Evolutionary conservation across 2,888 invertebrate species (phyloP).

Genomic region (Taphrorychus bicolor): DNA sequence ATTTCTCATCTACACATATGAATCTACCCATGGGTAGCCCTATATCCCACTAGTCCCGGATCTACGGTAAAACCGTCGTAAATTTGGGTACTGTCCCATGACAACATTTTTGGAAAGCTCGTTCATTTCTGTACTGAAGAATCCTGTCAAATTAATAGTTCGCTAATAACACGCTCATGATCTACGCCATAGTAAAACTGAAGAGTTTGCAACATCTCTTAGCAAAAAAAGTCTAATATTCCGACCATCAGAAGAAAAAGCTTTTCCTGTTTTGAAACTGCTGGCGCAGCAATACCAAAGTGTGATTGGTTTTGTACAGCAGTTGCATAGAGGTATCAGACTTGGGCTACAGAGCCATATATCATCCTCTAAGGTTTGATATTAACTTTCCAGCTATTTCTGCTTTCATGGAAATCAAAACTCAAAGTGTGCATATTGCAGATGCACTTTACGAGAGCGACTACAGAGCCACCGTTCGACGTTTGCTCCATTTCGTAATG

Average conservation of each 20-base stretch:
- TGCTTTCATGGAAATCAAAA: constrained; percentile 18
- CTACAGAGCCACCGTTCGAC: neutral
- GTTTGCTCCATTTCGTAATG: constrained; percentile 9
- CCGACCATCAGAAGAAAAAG: neutral
- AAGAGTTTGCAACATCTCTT: neutral
- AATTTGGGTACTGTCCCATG: too few relatives aligned
- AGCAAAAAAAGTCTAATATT: neutral
- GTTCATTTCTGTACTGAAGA: too few relatives aligned
- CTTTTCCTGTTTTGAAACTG: neutral
- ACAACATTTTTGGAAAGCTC: too few relatives aligned
- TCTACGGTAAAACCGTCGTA: too few relatives aligned
- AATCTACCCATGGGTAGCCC: too few relatives aligned
- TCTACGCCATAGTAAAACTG: neutral
- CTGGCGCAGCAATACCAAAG: constrained; percentile 5
- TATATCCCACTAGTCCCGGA: too few relatives aligned
- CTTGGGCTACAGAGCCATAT: constrained; percentile 11
- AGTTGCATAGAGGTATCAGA: constrained; percentile 10
- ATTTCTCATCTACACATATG: too few relatives aligned
- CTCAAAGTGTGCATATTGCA: constrained; percentile 15
- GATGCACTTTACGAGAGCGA: constrained; percentile 16
- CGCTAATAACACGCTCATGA: neutral
- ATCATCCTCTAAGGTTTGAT: neutral
- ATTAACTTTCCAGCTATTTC: constrained; percentile 15
- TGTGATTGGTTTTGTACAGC: constrained; percentile 5
- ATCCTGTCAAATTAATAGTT: too few relatives aligned